Base-by-base conservation (phyloP, 2,888 invertebrate species). In the Pachycephus smyrnensis region DNA sequence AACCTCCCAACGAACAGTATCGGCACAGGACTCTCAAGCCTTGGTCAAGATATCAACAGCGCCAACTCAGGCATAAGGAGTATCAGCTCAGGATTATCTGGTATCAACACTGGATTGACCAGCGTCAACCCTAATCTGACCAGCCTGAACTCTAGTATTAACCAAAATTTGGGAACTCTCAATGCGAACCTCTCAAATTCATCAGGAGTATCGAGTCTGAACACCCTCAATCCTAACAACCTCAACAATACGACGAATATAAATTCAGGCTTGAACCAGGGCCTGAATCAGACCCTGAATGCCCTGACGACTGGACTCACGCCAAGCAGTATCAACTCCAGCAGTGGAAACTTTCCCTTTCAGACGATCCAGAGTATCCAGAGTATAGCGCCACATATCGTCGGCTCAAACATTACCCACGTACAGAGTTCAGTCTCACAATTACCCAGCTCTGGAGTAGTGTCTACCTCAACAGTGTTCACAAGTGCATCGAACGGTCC, bases 351-450 rank as follows among this genome's bases (percentile, higher is more conserved):
- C 80, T 91, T 91, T 87, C 90, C 91, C 80, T 91, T 91, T 83
- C 91, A 90, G 88, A 86, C 91, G 12, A 90, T 91, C 82, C 91
- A 91, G 77, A 91, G 89, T 80, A 90, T 91, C 80, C 91, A 91
- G 81, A 91, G 88, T 81, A 86, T 91, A 68, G 90, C 91, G 69
- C 91, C 91, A 9, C 91, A 91, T 77, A 90, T 91, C 75, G 91
- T 91, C 78, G 89, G 89, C 15, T 89, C 90, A 75, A 90, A 86
- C 78, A 87, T 90, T 75, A 83, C 89, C 73, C 90, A 90, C 81
- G 87, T 89, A 79, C 86, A 89, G 40, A 83, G 80, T 71, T 82
- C 87, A 31, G 87, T 87, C 69, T 86, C 88, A 74, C 89, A 88
- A 80, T 88, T 88, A 35, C 83, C 89, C 3, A 90, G 84, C 80